Percentiles rank a stretch among this genome's conserved stretches.
Conservation (phyloP, 2,888 invertebrate species). For the Chrysolina haemoptera region DNA sequence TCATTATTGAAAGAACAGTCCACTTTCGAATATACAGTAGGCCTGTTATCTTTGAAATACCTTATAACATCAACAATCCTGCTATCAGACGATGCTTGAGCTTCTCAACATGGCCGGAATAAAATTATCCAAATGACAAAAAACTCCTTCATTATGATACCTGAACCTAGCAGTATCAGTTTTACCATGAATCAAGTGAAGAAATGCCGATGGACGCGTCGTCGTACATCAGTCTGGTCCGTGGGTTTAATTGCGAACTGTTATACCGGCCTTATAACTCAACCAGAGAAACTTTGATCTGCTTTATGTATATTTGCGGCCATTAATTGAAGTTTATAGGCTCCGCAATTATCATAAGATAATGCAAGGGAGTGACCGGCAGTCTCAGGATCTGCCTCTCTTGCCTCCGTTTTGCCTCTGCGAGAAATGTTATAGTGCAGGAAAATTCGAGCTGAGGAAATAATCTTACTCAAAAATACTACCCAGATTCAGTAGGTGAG, state of each 20-base stretch:
- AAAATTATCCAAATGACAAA: conserved; percentile 22
- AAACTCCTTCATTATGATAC: conserved; percentile 32
- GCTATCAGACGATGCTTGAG: not conserved
- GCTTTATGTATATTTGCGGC: conserved; percentile 69
- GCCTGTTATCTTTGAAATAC: not conserved
- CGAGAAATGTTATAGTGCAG: conserved; percentile 31
- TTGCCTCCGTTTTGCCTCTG: conserved; percentile 46
- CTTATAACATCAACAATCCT: not conserved
- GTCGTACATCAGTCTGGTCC: conserved; percentile 69
- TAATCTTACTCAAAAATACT: too few species aligned
- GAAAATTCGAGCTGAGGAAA: conserved; percentile 38
- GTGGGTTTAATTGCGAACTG: conserved; percentile 69
- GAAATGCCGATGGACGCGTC: conserved; percentile 64
- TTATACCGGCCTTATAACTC: conserved; percentile 67
- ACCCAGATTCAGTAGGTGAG: too few species aligned
- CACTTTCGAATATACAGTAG: too few species aligned
- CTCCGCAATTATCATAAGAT: conserved; percentile 70
- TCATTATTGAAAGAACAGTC: too few species aligned
- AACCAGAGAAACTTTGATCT: conserved; percentile 69
- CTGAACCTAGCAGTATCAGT: conserved; percentile 39
- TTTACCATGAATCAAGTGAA: conserved; percentile 62
- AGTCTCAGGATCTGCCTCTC: conserved; percentile 54
- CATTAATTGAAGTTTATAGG: conserved; percentile 71
- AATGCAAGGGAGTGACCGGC: conserved; percentile 68
- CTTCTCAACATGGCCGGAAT: conserved; percentile 3